Evolutionary conservation across 2,113 vertebrate genomes (phyloP), one percentile per base, ranked within the genome.

Genomic region (Etia nguti): DNA sequence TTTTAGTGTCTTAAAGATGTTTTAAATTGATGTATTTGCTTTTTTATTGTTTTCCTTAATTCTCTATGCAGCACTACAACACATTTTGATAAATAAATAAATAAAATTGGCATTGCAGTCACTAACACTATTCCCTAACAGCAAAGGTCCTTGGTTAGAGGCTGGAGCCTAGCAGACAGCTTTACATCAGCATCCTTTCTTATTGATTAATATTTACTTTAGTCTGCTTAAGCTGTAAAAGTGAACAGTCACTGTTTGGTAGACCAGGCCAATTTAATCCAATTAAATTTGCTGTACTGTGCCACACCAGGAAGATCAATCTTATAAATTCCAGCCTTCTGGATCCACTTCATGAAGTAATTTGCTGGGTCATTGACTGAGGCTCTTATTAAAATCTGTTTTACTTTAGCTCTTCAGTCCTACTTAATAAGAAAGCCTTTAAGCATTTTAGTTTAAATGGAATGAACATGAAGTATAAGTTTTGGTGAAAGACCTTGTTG

Each of bases 251-350:
- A 70, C 65, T 43, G n/a, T 86, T 91, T 92, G 89, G 86, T 86
- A 83, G 73, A 16, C 5, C 50, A 15, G 4, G 52, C 41, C 82
- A 48, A 43, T 81, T 68, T 38, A 87, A 90, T 92, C 62, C 79
- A 82, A 86, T 89, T 54, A 88, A 75, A 73, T 88, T 38, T 82
- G 57, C 79, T 85, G 11, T 80, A 50, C 10, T 70, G 38, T 81
- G 89, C 87, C 62, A 89, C 79, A 83, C 4, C 34, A 56, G 41
- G 65, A 77, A 11, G 82, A 86, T 90, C 89, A 46, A 85, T 86
- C 85, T 88, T n/a, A 12, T 48, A 85, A 86, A 86, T 59, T 73
- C 48, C 31, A 46, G 46, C 31, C 56, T 57, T 80, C 46, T 90
- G 86, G 87, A 89, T 85, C 84, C n/a, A 26, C 16, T 26, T 83